Base-by-base conservation (phyloP, 2,113 vertebrate species). In the Bothrops jararaca region DNA sequence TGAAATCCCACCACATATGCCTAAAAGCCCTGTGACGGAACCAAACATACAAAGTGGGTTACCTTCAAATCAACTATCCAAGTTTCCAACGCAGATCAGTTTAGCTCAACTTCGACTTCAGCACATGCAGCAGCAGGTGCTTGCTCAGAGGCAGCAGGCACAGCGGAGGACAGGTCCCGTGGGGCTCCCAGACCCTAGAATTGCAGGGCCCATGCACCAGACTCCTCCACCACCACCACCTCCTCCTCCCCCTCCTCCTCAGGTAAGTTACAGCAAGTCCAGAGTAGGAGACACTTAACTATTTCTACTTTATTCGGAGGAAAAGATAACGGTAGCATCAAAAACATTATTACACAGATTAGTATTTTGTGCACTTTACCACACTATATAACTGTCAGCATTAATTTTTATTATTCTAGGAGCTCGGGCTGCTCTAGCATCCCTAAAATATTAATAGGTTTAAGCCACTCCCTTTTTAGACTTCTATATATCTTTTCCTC, bases 41-140 rank as follows among this genome's bases (percentile, higher is more conserved):
- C 91, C 97, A 94, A 97, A 93, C 93, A 90, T 97, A 4, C 98
- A 96, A 95, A 97, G 97, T 95, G 97, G 96, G 58, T 97, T 97
- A 86, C 94, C 97, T 94, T 96, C 97, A 95, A 98, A 98, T 96
- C 98, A 98, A 95, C 96, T 98, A 52, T 98, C 98, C 60, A 98
- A 98, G 94, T 98, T 98, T 92, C 98, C 98, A 4, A 98, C 98
- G 0, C 98, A 98, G 97, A 98, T 98, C 96, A 98, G 97, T 96
- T 94, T 98, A 95, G 98, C 98, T 52, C 98, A 98, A 85, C 98
- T 98, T 50, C 98, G 98, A 48, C 97, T 98, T 20, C 98, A 98
- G 97, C 98, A 98, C 94, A 98, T 98, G 97, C 98, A 98, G 97
- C 98, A 98, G 91, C 98, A 98, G 95, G 97, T 98, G 95, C 97